Base-by-base conservation (phyloP, 1,140 invertebrate genomes). In the Lepidurus apus region DNA sequence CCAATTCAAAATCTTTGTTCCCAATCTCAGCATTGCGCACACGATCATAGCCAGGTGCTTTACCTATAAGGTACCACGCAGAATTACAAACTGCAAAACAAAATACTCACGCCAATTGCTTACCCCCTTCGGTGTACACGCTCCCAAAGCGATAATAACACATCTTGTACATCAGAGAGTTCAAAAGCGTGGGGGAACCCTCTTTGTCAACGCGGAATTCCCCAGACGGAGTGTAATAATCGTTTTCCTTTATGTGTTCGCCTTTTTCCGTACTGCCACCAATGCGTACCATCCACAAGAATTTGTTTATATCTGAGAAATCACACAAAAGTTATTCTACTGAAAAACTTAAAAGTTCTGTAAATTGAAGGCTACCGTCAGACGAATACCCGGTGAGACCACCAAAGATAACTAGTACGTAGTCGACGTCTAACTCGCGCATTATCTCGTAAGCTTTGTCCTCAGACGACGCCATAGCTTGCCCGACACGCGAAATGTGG, bases 271-370 rank as follows among this genome's bases (percentile, higher is more conserved):
- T 99, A 83, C 94, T 96, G 79, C 96, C 97, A 81, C 96, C 97
- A 85, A 99, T 99, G 80, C 97, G 90, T 8, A 99, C 97, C 97
- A 99, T 99, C 97, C 97, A 99, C 81, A 99, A 88, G 87, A 99
- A 99, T 87, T 99, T 98, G 86, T 98, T 98, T 75, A 99, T 96
- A 85, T 98, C 92, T 93, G 83, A 44, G 84, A 84, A 77, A 80
- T 47, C 17, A 78, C n/a, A 47, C 26, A 77, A 44, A 34, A 21
- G 24, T 42, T 73, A 76, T 11, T 73, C 21, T 73, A 24, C 75
- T 21, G 13, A 73, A 11, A 9, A 75, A 78, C 5, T 43, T 44
- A 7, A 42, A 65, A 77, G 77, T 65, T 84, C 86, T 87, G 85
- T n/a, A 47, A 21, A 47, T 9, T 0, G 42, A 75, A 75, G 10